A percentile compares a stretch with the other conserved stretches of the same genome.
phyloP scores from a whole-genome alignment of 2,888 invertebrate species.

The Lydus trimaculatus region DNA sequence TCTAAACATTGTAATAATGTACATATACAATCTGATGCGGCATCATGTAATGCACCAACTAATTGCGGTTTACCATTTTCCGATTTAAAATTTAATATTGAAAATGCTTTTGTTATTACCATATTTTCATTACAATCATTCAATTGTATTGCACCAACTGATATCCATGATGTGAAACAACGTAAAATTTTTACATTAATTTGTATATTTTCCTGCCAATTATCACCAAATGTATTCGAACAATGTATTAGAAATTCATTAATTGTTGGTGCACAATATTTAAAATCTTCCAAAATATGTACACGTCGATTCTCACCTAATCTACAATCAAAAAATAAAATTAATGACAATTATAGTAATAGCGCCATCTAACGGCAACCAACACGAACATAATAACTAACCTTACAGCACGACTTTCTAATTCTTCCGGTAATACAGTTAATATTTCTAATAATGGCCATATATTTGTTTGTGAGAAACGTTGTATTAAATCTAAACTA shows the following conservation, averaged over 20 bases:
- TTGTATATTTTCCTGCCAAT: constrained; percentile 72
- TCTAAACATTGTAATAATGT: constrained; percentile 84
- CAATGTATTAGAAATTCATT: constrained; percentile 82
- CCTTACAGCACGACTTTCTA: constrained; percentile 79
- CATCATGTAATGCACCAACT: constrained; percentile 74
- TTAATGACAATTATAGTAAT: background rate
- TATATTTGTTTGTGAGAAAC: constrained; percentile 74
- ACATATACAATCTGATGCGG: constrained; percentile 91
- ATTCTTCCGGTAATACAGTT: constrained; percentile 95
- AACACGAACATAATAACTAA: constrained; percentile 30
- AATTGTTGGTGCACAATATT: constrained; percentile 77
- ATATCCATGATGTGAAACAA: constrained; percentile 93
- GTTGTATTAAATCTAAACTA: constrained; percentile 81
- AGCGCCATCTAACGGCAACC: background rate
- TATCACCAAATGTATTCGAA: constrained; percentile 69
- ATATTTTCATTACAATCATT: constrained; percentile 76
- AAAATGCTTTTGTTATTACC: constrained; percentile 76
- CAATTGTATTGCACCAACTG: constrained; percentile 81
- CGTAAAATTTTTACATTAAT: constrained; percentile 77
- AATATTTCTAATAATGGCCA: constrained; percentile 91
- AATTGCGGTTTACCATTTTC: constrained; percentile 48
- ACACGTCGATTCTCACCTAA: constrained; percentile 91
- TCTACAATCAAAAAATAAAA: constrained; percentile 38
- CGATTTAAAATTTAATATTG: constrained; percentile 63
- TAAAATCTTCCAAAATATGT: constrained; percentile 82